Evolutionary conservation across 2,888 invertebrate species (phyloP), one percentile per base, ranked within the genome.

Genomic region (Baccha elongata): DNA sequence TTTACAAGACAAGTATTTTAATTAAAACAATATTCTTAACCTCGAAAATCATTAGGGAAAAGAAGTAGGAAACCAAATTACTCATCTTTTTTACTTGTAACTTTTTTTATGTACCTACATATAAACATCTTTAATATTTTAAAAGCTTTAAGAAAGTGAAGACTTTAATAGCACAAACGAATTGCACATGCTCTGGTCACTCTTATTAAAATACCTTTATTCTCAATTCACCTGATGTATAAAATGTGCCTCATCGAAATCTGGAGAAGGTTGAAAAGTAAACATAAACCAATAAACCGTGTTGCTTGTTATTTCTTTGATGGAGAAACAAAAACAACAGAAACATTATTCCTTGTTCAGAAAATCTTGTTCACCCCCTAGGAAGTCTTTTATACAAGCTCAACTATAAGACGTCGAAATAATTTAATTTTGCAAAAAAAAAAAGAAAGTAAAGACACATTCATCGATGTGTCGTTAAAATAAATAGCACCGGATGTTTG

Each of bases 391-490:
- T 23, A n/a, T 52, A 60, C 55, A 79, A 68, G 42, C 50, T 58
- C 68, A 55, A 65, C 69, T 65, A n/a, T n/a, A 71, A 71, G 75
- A 71, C 75, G 62, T 71, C 60, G 44, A 64, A 71, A 71, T 75
- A 81, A 75, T 81, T 81, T 75, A 65, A 75, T 81, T 75, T 65
- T 37, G 26, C 42, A 42, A 17, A 42, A 60, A 60, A 58, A 60
- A n/a, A 13, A 13, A 13, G 40, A 55, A 58, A 64, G 69, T 55
- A 73, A 48, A 60, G 46, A 65, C 68, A 76, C 67, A 76, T 76
- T 72, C 68, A 76, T 76, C 72, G 81, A 81, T 76, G 60, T 76
- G 71, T 72, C 72, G 67, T 76, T 83, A 72, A 76, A 76, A 71
- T 83, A 76, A 76, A 74, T 72, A 83, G 60, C 72, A 76, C 55